Conservation (phyloP, 2,888 invertebrate genomes). For the Leptothorax acervorum region DNA sequence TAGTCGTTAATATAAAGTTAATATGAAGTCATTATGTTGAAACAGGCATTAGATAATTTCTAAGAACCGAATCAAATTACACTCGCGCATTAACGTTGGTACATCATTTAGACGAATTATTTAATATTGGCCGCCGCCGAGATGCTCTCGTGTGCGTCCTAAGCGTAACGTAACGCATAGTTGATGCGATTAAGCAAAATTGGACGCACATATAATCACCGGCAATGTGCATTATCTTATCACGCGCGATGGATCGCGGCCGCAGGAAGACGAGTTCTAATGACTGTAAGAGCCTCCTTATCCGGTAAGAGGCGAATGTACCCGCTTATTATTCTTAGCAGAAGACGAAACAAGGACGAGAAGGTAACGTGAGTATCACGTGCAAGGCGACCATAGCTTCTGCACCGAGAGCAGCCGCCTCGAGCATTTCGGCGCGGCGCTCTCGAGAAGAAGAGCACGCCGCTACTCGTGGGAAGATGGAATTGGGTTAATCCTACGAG, state of each 20-base stretch:
- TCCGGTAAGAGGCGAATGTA: slow-evolving; percentile 51
- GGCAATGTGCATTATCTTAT: slow-evolving; percentile 38
- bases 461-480: slow-evolving; percentile 67
- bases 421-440: slow-evolving; percentile 60
- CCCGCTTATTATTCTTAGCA: slow-evolving; percentile 69
- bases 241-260: slow-evolving; percentile 31
- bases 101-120: slow-evolving; percentile 33
- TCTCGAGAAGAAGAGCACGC: slow-evolving; percentile 53
- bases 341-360: slow-evolving; percentile 70
- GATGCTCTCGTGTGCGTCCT: slow-evolving; percentile 18
- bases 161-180: slow-evolving; percentile 29
- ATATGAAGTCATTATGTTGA: not conserved
- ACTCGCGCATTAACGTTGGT: slow-evolving; percentile 21
- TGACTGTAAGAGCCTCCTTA: slow-evolving; percentile 59
- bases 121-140: not conserved
- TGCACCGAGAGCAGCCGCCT: slow-evolving; percentile 61
- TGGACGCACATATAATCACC: slow-evolving; percentile 29
- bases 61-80: slow-evolving; percentile 9
- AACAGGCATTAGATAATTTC: not conserved
- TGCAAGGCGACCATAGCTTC: slow-evolving; percentile 69
- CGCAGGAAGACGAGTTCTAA: slow-evolving; percentile 54
- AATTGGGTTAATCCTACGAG: slow-evolving; percentile 71
- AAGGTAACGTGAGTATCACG: slow-evolving; percentile 73
- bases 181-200: slow-evolving; percentile 31
- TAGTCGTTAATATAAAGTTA: not conserved